These are phyloP conservation scores for Melanaphis sacchari DNA, from an alignment of 1,140 invertebrate species.

Conservation along the genomic window DNA sequence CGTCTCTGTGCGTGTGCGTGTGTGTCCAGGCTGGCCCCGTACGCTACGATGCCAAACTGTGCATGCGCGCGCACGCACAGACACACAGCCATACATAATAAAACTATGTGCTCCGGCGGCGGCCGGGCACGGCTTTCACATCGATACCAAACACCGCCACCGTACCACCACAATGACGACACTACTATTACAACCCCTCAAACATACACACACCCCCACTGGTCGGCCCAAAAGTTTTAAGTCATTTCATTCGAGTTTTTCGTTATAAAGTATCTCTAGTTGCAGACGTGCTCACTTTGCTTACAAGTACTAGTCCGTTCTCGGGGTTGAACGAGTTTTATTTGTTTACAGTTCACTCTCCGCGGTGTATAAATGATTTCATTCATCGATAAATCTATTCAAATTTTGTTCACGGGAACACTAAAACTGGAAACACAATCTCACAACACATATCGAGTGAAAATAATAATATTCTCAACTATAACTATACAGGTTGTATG, in stretches of 20 bases:
- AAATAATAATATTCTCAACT: not conserved
- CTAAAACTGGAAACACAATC: not conserved
- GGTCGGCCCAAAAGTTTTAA: not conserved
- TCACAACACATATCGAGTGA: not conserved
- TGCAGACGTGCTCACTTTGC: not conserved
- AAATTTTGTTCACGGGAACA: not conserved
- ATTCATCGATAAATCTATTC: not conserved
- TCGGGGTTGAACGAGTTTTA: not conserved
- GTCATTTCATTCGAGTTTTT: not conserved
- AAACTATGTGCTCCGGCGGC: not conserved
- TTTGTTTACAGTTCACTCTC: not conserved
- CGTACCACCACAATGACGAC: not conserved
- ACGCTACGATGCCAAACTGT: conserved; percentile 58
- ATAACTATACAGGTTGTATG: not conserved
- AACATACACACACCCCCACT: not conserved
- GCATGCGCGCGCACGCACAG: conserved; percentile 28
- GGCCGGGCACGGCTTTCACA: conserved; percentile 9
- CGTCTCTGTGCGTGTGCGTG: conserved; percentile 30
- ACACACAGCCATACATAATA: conserved; percentile 31
- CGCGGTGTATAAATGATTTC: not conserved
- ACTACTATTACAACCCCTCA: not conserved
- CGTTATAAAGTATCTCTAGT: not conserved
- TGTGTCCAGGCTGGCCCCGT: conserved; percentile 58
- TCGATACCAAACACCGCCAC: conserved; percentile 20
- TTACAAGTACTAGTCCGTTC: not conserved